Evolutionary conservation across 2,888 invertebrate species (phyloP).

Genomic region (Cordilura impudica): DNA sequence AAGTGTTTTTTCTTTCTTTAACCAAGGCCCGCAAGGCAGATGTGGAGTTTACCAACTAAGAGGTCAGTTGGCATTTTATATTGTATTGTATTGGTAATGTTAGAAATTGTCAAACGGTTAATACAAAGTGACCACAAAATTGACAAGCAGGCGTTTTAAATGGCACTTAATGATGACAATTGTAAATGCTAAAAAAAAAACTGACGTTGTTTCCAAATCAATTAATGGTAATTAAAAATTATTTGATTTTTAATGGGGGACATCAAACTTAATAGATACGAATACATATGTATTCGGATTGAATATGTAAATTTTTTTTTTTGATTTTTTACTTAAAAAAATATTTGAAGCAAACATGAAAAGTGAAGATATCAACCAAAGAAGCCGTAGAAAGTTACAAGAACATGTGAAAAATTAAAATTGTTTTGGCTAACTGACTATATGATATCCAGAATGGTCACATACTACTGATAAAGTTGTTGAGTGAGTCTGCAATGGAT

Average conservation of each 20-base stretch:
- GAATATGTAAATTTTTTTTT: too few species aligned
- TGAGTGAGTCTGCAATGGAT: too few species aligned
- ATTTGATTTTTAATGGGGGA: not conserved
- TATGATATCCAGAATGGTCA: too few species aligned
- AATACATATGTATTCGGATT: too few species aligned
- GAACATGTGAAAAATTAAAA: too few species aligned
- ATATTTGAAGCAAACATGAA: too few species aligned
- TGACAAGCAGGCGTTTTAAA: slow-evolving; percentile 53
- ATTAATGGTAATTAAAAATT: slow-evolving; percentile 35
- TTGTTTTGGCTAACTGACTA: too few species aligned
- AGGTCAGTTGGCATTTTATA: not conserved
- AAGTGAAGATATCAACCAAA: too few species aligned
- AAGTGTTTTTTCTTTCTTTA: not conserved
- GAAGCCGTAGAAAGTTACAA: too few species aligned
- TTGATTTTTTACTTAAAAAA: too few species aligned
- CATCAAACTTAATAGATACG: too few species aligned
- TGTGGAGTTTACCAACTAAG: not conserved
- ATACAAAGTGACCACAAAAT: slow-evolving; percentile 44
- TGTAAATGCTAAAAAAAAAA: slow-evolving; percentile 32
- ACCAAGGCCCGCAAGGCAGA: not conserved
- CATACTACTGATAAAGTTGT: too few species aligned
- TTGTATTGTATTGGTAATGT: slow-evolving; percentile 6
- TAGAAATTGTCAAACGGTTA: slow-evolving; percentile 13
- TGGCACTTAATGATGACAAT: slow-evolving; percentile 52
- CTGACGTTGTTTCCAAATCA: slow-evolving; percentile 31